Base-by-base conservation (phyloP, 2,797 vertebrate species). In the Champsocephalus gunnari region DNA sequence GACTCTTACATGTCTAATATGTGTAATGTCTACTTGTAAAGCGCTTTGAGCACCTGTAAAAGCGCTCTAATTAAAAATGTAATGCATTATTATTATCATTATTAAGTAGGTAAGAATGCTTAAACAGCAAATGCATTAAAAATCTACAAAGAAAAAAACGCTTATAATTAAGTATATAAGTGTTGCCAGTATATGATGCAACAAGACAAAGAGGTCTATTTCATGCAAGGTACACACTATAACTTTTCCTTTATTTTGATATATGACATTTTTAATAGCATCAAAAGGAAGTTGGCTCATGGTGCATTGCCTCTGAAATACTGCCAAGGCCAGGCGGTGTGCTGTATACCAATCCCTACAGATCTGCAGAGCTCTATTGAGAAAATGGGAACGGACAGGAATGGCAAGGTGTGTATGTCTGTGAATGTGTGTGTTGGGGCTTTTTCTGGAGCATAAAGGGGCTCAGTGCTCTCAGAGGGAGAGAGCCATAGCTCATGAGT, bases 381-480 rank as follows among this genome's bases (percentile, higher is more conserved):
- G 58, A 82, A 86, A 89, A 81, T 62, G 54, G 64, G 45, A 78
- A 78, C 32, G 75, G 80, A 83, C 82, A 84, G 63, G 86, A 88
- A 87, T 83, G 84, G 85, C 77, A 87, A 88, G 75, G 64, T 77
- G 80, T 77, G 66, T 63, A 49, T 65, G 66, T 73, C 12, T 61
- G 41, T 70, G 49, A 32, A 24, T 66, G 55, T 71, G 54, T 73
- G 73, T 66, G 51, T 57, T 11, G 62, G 75, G 87, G 77, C 73
- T 71, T 84, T 86, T 87, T 77, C 90, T 81, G 77, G 88, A 93
- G 92, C 83, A 95, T 95, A 95, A 95, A 95, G 94, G 88, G 90
- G 89, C 91, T 94, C 93, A 94, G 94, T 95, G 88, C 93, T 93
- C 63, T 55, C 32, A 34, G 88, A 91, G 88, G 90, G 80, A 88